A percentile compares a stretch with the other conserved stretches of the same genome.
Evolutionary conservation across 2,888 invertebrate species (phyloP).

Genomic region (Lepidonotus clava): DNA sequence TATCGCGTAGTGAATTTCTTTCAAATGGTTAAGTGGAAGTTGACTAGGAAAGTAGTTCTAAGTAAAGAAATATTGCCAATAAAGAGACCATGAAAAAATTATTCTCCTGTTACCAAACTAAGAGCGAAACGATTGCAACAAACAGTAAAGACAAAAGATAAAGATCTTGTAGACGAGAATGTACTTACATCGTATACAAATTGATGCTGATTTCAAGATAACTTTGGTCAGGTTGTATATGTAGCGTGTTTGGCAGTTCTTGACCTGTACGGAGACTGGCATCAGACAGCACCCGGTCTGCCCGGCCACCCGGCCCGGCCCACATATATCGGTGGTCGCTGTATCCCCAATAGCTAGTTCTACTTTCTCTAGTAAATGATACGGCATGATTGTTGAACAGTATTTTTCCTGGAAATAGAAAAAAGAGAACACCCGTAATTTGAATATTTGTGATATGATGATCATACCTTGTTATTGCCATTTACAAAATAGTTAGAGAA

Average conservation of each 20-base stretch:
- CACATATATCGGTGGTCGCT: neutral
- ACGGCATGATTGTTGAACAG: constrained; percentile 23
- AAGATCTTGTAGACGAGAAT: too few species aligned
- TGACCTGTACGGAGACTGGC: neutral
- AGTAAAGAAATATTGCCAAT: too few species aligned
- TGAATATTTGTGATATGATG: too few species aligned
- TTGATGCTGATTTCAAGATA: neutral
- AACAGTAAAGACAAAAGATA: too few species aligned
- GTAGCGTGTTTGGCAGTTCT: neutral
- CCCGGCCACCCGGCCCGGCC: constrained; percentile 12
- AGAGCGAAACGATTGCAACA: too few species aligned
- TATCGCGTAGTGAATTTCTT: neutral
- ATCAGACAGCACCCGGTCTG: constrained; percentile 8
- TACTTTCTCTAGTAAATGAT: neutral
- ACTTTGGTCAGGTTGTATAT: neutral
- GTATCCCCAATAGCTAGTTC: neutral
- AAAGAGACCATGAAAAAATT: too few species aligned
- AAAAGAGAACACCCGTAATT: too few species aligned
- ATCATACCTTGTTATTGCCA: too few species aligned
- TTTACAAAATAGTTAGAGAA: too few species aligned
- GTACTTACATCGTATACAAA: constrained; percentile 22
- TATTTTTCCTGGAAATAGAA: constrained; percentile 10
- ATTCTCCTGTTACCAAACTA: too few species aligned
- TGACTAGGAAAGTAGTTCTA: too few species aligned
- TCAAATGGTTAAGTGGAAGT: too few species aligned